Evolutionary conservation across 2,888 invertebrate genomes (phyloP).

Genomic region (Pristionchus mayeri): DNA sequence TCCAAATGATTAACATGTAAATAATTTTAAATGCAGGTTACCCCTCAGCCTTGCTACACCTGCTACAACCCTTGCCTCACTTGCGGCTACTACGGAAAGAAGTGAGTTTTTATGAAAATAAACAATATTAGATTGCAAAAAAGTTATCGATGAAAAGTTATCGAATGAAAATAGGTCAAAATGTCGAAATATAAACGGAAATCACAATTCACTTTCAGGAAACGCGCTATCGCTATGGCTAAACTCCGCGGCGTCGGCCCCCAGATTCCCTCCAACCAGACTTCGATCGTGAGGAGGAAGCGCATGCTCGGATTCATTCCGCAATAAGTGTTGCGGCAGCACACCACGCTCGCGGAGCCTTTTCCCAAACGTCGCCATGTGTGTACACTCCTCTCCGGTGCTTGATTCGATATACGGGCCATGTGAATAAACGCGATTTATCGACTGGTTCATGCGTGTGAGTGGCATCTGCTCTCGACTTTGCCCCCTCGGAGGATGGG

Average conservation of each 20-base stretch:
- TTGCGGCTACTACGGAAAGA: conserved; percentile 43
- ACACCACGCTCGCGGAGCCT: not conserved
- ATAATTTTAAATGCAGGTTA: conserved; percentile 19
- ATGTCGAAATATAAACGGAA: too few relatives aligned
- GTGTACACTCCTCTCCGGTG: not conserved
- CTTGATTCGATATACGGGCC: conserved; percentile 11
- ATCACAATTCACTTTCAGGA: conserved; percentile 26
- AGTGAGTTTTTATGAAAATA: not conserved
- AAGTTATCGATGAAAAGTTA: too few relatives aligned
- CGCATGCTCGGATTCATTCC: conserved; percentile 42
- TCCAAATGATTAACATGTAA: too few relatives aligned
- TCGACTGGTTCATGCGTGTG: not conserved
- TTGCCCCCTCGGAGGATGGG: not conserved
- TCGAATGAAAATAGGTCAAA: too few relatives aligned
- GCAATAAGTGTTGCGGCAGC: not conserved
- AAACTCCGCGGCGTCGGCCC: conserved; percentile 8
- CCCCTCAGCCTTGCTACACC: conserved; percentile 2
- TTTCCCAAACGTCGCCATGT: conserved; percentile 1
- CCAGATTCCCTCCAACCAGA: conserved; percentile 7
- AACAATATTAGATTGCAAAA: too few relatives aligned
- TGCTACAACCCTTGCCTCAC: conserved; percentile 49
- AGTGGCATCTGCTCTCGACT: not conserved
- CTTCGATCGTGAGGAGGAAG: not conserved
- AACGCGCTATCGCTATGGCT: not conserved
- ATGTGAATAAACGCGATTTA: not conserved